Base-by-base conservation (phyloP, 2,888 invertebrate genomes). In the Muscina levida region DNA sequence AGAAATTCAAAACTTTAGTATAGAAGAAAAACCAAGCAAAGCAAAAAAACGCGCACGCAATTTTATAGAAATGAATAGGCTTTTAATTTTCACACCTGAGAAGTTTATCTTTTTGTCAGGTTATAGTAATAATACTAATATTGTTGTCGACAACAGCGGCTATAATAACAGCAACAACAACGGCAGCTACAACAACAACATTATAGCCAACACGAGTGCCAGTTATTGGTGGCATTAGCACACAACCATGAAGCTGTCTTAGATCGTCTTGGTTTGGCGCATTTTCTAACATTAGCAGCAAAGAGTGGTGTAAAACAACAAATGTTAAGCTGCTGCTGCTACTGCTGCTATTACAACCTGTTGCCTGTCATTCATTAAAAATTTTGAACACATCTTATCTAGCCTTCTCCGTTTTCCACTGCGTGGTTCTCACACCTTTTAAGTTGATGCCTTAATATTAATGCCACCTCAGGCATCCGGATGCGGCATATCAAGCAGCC, bases 41-140 rank as follows among this genome's bases (percentile, higher is more conserved):
- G 13, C 17, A 70, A 5, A 59, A 17, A 44, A 71, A 72, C 77
- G 46, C 37, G 57, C 53, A 37, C 22, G 39, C 39, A n/a, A 31
- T 68, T 44, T 77, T 62, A 46, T 13, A 81, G 74, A 75, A 81
- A 81, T 78, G 78, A 78, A 75, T 5, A 81, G 78, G 71, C 81
- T 81, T 81, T 75, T 81, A 81, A 78, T 81, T 78, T 81, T 81
- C 78, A 81, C 81, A 81, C 81, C 81, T 81, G 72, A 75, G 72
- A 81, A 77, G 62, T 78, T 81, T 78, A 81, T 78, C 72, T 78
- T 78, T 78, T 78, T 78, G 78, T 62, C 78, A 78, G 72, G 67
- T 81, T 78, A 74, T 72, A 72, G 78, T 75, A 68, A 78, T 77
- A 62, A 81, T 75, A 62, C 74, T 81, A 56, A 74, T 68, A 77